phyloP scores from a whole-genome alignment of 30 jellyfish, hydroid and myxozoan genomes.

The Aurelia sp. region DNA sequence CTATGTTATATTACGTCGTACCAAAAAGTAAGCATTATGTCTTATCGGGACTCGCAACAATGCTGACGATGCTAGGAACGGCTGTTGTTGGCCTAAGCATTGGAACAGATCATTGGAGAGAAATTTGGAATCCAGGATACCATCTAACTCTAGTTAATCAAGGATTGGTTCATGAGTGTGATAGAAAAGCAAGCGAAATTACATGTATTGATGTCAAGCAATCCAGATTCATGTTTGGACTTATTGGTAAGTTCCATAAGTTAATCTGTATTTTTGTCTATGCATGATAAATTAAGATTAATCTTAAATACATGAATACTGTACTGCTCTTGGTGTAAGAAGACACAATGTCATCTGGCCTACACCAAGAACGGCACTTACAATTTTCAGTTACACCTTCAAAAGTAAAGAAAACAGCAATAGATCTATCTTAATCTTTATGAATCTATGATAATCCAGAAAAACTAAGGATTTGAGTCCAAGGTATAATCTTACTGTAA shows the following conservation, averaged over 20 bases:
- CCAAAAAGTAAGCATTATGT: constrained; percentile 41
- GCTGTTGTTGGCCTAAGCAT: constrained; percentile 32
- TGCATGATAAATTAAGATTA: too few species aligned
- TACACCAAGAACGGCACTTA: too few species aligned
- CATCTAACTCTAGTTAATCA: constrained; percentile 25
- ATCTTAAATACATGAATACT: too few species aligned
- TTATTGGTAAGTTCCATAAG: constrained; percentile 42
- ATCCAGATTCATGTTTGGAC: constrained; percentile 26
- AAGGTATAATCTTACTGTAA: constrained; percentile 14
- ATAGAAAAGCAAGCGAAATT: not conserved
- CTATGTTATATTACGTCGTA: constrained; percentile 22
- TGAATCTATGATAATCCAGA: too few species aligned
- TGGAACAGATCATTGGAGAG: constrained; percentile 74
- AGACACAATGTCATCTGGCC: too few species aligned
- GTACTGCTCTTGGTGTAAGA: too few species aligned
- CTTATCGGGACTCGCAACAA: constrained; percentile 39
- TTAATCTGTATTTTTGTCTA: too few species aligned
- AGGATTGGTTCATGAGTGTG: constrained; percentile 46
- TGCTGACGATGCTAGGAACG: constrained; percentile 29
- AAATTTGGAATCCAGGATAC: constrained; percentile 15
- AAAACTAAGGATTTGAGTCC: not conserved
- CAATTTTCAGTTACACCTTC: too few species aligned
- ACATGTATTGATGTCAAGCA: constrained; percentile 20
- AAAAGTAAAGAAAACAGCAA: too few species aligned
- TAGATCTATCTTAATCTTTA: too few species aligned